A percentile compares a stretch with the other conserved stretches of the same genome.
Conservation (phyloP, 2,797 vertebrate genomes). For the Huso huso region DNA sequence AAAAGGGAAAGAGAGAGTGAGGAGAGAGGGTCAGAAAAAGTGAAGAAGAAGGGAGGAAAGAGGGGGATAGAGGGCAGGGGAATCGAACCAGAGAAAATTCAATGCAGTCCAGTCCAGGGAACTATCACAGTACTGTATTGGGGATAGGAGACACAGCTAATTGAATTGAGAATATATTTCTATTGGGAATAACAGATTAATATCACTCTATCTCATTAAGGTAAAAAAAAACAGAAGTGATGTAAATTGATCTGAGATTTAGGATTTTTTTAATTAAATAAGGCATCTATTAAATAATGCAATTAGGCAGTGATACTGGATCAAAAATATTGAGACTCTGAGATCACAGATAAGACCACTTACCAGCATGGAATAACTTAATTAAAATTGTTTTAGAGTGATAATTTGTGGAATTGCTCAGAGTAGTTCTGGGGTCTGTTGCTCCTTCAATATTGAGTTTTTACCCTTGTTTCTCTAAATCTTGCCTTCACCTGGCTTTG, state of each 20-base stretch:
- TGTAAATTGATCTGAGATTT: neutral
- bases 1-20: no score
- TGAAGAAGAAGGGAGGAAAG: neutral
- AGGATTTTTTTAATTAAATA: neutral
- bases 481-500: no score
- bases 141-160: neutral
- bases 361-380: no score
- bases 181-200: slow-evolving; percentile 1
- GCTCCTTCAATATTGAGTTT: no score
- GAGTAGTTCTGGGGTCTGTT: no score
- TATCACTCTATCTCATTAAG: neutral
- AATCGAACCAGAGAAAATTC: neutral
- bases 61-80: slow-evolving; percentile 7
- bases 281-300: neutral
- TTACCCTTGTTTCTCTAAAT: no score
- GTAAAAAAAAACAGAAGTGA: neutral
- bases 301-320: neutral
- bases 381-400: no score
- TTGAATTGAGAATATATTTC: neutral
- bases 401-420: no score
- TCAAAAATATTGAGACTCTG: no score
- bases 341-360: no score
- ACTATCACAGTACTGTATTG: no score
- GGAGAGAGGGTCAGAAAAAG: slow-evolving; percentile 6
- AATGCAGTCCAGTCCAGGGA: no score